Evolutionary conservation across 2,797 vertebrate genomes (phyloP), one percentile per base, ranked within the genome.

Genomic region (Sebastes melanostomus): DNA sequence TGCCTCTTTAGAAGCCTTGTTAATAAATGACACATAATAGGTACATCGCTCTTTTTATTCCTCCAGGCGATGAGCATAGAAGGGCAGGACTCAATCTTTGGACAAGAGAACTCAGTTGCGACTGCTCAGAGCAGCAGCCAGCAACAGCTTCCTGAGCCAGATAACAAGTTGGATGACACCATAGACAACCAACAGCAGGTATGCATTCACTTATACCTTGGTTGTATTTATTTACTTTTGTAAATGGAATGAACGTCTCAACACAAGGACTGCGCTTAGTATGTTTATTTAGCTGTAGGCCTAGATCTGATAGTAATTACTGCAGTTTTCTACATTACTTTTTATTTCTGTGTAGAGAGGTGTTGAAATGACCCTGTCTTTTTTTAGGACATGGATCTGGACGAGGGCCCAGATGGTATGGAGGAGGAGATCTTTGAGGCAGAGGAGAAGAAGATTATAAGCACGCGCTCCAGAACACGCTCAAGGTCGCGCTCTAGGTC

Each of bases 171-270:
- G 61, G 98, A 99, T 78, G 97, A 98, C 90, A 97, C 98, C 74
- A 97, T 99, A 82, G 98, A 99, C 93, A 98, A 97, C 96, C 98
- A 99, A 27, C 98, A 99, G 81, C 96, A 99, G 97, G 98, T 96
- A 94, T 84, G 85, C 10, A 50, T 50, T 7, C 30, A 6, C 9
- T 73, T 12, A 27, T 71, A 36, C 8, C 6, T 27, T 22, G 6
- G 18, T 12, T 18, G 5, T 42, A 29, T 60, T 65, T 8, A 24
- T 67, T 46, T 56, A 8, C 8, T 18, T 55, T 46, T 71, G 13
- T 36, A 11, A 66, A n/a, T 6, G 5, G 2, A 30, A 6, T 54
- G 10, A 59, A 54, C 30, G 25, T 14, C 20, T 60, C 12, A 12
- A 11, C 16, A 32, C 20, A 32, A 50, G 20, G 27, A 27, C 63